Base-by-base conservation (phyloP, 2,113 vertebrate genomes). In the Engraulis encrasicolus region DNA sequence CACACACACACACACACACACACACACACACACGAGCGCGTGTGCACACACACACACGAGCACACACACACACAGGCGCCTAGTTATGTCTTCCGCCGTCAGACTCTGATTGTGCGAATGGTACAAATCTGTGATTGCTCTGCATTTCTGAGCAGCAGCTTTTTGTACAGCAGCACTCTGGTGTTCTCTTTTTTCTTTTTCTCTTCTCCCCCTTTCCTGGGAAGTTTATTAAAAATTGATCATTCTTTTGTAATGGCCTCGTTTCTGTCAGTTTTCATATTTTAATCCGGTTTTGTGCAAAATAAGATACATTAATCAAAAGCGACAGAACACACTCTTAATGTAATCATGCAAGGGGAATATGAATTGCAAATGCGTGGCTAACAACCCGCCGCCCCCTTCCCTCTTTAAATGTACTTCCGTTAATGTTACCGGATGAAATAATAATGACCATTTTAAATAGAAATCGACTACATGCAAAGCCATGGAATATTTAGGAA, bases 261-360 rank as follows among this genome's bases (percentile, higher is more conserved):
- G 95, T 95, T 97, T 96, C 96, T 97, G 97, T 98, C 97, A 95
- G 95, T 97, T 96, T 94, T 93, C 95, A 98, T 96, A 97, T 96
- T 94, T 94, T 94, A 95, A 94, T 96, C 89, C 90, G 93, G 96
- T 97, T 98, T 97, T 96, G 96, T 93, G 86, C 93, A 97, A 98
- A 98, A 98, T 96, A 97, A 92, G 92, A 95, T 89, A 94, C 97
- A 97, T 98, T 98, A 97, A 99, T 99, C 96, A 97, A 94, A 94
- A 95, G 96, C 97, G 98, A 99, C 97, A 97, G 97, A 97, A 96
- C 96, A 96, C 93, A 93, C 96, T 96, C 96, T 96, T 99, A 98
- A 98, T 97, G 97, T 97, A 96, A 97, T 97, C 97, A 97, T 93
- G 91, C 94, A 94, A 91, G 93, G 95, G n/a, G 95, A 97, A 96